Base-by-base conservation (phyloP, 1,140 invertebrate species). In the Carcinoscorpius rotundicauda region DNA sequence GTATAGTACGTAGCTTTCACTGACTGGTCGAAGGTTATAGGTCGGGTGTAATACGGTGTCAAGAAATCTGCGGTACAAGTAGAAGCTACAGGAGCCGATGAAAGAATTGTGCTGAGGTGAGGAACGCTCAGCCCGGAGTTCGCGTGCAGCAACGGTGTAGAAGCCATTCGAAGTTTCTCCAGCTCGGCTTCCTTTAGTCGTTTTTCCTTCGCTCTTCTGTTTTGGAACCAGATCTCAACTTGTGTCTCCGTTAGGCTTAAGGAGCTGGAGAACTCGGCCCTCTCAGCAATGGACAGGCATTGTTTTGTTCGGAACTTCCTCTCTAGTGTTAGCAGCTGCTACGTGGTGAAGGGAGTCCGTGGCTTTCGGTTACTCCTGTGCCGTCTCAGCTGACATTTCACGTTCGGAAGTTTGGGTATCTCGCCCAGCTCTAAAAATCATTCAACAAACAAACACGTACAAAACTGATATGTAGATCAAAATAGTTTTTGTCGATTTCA, bases 301-400 rank as follows among this genome's bases (percentile, higher is more conserved):
- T 97, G 93, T 77, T 94, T 96, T 77, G 93, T 87, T 9, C 87
- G 81, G 80, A 97, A 98, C 80, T 98, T 98, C 80, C 90, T 91
- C 78, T 98, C 96, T 64, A 98, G 79, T 6, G 91, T 87, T 52
- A 96, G 78, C 52, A 98, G 80, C 76, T 98, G 95, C 75, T 97
- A 91, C 4, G 93, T 96, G 8, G 93, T 97, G 81, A 98, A 98
- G 3, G 95, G 95, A 0, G 95, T 98, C 62, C 95, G 82, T 3
- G 95, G 95, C 78, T 98, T 98, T 66, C 95, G 81, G 79, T 98
- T 98, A 49, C 93, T 92, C 75, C 98, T 98, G 82, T 90, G 88
- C 74, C 95, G 95, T 68, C 93, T 79, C 62, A 97, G 81, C 75
- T 93, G 93, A 79, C 93, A 97, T 77, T 96, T 97, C 60, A 81